Percentiles rank a stretch among this genome's conserved stretches.
Evolutionary conservation across 2,113 vertebrate species (phyloP).

Genomic region (Odobenus rosmarus): DNA sequence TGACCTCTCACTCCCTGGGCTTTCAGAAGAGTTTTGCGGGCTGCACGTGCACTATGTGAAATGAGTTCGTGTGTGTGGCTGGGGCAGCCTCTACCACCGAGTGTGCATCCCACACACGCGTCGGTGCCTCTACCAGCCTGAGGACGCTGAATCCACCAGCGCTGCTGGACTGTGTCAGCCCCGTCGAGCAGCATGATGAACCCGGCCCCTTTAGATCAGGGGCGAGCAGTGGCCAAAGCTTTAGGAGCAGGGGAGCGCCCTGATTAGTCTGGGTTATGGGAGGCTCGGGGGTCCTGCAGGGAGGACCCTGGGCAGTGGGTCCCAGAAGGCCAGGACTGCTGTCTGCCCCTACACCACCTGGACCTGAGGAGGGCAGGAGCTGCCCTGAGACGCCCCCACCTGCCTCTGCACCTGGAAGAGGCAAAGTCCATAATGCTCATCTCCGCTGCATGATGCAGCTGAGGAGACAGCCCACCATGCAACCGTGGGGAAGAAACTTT

Average conservation of each 20-base stretch:
- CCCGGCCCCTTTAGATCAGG: background rate
- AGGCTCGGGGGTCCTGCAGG: background rate
- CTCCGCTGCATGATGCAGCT: background rate
- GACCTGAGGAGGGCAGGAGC: background rate
- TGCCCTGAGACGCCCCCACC: background rate
- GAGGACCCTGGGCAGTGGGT: background rate
- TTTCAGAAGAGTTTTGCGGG: too few relatives aligned
- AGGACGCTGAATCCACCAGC: background rate
- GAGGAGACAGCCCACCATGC: background rate
- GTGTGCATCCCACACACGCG: accelerated
- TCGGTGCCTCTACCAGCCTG: background rate
- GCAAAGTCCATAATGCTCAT: background rate
- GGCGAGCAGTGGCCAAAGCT: background rate
- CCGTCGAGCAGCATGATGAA: accelerated
- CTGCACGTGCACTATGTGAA: background rate
- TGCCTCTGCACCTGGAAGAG: background rate
- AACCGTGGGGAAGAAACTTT: background rate
- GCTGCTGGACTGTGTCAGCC: background rate
- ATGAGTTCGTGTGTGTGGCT: background rate
- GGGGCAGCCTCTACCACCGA: background rate
- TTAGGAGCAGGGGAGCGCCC: background rate
- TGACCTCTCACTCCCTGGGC: background rate
- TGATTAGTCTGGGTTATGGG: background rate
- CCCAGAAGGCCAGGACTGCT: accelerated
- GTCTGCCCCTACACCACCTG: background rate